Evolutionary conservation across 2,888 invertebrate species (phyloP), one percentile per base, ranked within the genome.

Genomic region (Drosophila neotestacea): DNA sequence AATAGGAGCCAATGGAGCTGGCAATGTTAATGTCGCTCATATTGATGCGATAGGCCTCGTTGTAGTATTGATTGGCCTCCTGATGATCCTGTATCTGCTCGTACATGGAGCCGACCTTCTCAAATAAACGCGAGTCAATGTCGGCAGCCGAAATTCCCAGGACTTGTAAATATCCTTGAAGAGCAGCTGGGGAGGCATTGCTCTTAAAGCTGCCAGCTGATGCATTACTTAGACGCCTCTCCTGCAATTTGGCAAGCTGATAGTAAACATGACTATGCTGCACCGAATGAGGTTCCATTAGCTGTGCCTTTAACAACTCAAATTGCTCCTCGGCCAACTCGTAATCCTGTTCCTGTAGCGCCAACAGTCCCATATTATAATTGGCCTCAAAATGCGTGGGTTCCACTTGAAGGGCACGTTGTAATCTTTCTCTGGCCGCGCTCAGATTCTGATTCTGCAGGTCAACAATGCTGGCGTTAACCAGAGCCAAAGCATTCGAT

Each of bases 31-130:
- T 88, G 86, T 92, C 91, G 68, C 91, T 92, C 28, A 92, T 92
- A 71, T 92, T 92, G 32, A 92, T 89, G 54, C 91, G 90, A 73
- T 91, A 92, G 0, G 92, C 92, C 67, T 92, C 92, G 38, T 91
- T 92, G 58, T 91, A 91, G 73, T 92, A 92, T 61, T 92, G 92
- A 73, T 92, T 92, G 0, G 98, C 97, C 91, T 97, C 97, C 84
- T 97, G 97, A 79, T 97, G 96, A 93, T 99, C 99, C 2, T 97
- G 98, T 88, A 97, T 95, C 67, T 95, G 95, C 88, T 98, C 98
- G 91, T 97, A 98, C 86, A 99, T 94, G 88, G 97, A 95, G 0
- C 98, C 99, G 61, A 99, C 94, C 90, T 97, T 97, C 85, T 97
- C 96, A 51, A 98, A 94, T 51, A 98, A 95, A 42, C 96, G 96